These are phyloP conservation scores for Palloptera scutellata DNA, from an alignment of 2,888 invertebrate species.

Conservation along the genomic window DNA sequence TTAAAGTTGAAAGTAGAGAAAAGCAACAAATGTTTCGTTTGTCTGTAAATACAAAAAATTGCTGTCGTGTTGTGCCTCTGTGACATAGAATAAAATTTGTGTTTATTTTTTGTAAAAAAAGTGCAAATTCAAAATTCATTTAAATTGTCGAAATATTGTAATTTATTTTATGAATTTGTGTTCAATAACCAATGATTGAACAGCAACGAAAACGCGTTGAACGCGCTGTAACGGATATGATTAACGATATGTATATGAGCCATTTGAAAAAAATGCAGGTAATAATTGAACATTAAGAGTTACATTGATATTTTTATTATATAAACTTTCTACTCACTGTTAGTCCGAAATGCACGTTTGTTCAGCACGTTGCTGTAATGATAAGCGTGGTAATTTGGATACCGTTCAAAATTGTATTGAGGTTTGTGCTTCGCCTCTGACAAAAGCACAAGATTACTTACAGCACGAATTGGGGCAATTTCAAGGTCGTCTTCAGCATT, in stretches of 20 bases:
- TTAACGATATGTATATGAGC: slow-evolving; percentile 53
- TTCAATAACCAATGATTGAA: slow-evolving; percentile 46
- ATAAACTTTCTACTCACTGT: background rate
- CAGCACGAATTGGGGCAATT: slow-evolving; percentile 55
- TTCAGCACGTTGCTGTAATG: slow-evolving; percentile 52
- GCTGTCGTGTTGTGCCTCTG: no score
- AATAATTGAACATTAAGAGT: slow-evolving; percentile 12
- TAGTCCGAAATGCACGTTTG: slow-evolving; percentile 55
- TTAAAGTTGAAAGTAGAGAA: slow-evolving; percentile 1
- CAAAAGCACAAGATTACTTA: slow-evolving; percentile 55
- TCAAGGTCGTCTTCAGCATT: slow-evolving; percentile 50
- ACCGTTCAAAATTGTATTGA: slow-evolving; percentile 56
- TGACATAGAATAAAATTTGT: slow-evolving; percentile 9
- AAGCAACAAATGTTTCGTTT: slow-evolving; percentile 33
- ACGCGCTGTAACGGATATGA: slow-evolving; percentile 52
- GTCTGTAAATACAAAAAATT: background rate
- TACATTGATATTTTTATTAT: background rate
- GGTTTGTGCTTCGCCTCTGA: slow-evolving; percentile 52
- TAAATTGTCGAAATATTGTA: background rate
- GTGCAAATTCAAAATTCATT: background rate
- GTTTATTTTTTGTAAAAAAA: background rate
- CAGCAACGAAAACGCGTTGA: slow-evolving; percentile 53
- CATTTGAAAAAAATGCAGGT: slow-evolving; percentile 57
- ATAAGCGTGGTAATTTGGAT: slow-evolving; percentile 50
- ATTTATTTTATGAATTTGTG: background rate